Conservation (phyloP, 2,888 invertebrate species). For the Drosophila putrida region DNA sequence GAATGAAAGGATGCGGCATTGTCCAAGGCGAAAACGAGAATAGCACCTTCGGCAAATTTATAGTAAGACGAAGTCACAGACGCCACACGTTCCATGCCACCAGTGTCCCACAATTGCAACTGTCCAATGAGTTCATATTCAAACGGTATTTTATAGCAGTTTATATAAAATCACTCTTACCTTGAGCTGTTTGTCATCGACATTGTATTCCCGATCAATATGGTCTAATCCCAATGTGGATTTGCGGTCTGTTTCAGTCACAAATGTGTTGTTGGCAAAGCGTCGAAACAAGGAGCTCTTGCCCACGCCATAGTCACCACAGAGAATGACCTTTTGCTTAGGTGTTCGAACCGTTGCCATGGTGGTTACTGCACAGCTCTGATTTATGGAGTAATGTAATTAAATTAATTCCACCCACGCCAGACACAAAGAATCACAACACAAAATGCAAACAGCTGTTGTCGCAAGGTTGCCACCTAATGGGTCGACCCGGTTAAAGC, state of each 20-base stretch:
- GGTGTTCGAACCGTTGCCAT: conserved; percentile 94
- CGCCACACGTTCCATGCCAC: conserved; percentile 98
- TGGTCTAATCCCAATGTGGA: conserved; percentile 97
- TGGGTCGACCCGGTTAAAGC: neutral
- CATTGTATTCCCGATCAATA: conserved; percentile 92
- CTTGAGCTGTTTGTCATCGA: conserved; percentile 88
- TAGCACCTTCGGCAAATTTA: conserved; percentile 97
- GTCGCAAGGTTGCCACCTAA: conserved; percentile 41
- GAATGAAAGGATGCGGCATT: conserved; percentile 97
- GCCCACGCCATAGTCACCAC: conserved; percentile 98
- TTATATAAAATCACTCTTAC: conserved; percentile 45
- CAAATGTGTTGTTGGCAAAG: conserved; percentile 89
- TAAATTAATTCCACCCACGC: conserved; percentile 43
- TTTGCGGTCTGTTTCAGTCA: conserved; percentile 92
- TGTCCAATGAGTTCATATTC: conserved; percentile 82
- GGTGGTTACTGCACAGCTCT: conserved; percentile 17
- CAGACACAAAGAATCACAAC: conserved; percentile 49
- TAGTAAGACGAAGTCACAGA: conserved; percentile 98
- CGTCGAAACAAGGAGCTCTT: conserved; percentile 97
- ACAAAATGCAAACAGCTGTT: conserved; percentile 49
- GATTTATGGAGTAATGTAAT: conserved; percentile 37
- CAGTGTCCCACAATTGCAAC: conserved; percentile 98
- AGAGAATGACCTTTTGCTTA: conserved; percentile 96
- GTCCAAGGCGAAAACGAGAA: conserved; percentile 95
- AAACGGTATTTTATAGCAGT: neutral